These are phyloP conservation scores for Sinosuthora webbiana DNA, from an alignment of 2,113 vertebrate genomes.

Conservation along the genomic window DNA sequence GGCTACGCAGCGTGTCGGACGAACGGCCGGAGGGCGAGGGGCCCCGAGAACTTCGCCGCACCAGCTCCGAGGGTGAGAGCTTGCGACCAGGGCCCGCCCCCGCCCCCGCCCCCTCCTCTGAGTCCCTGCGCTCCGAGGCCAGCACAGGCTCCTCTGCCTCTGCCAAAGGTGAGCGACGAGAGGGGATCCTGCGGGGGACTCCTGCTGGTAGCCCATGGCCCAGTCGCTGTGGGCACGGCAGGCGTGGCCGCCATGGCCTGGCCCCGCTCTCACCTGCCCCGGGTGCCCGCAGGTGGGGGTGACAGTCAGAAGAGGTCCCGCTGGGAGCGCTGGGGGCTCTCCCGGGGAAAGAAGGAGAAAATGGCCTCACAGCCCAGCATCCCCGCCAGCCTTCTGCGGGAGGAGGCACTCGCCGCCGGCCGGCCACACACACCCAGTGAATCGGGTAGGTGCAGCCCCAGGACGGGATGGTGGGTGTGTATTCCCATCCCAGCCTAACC, in stretches of 20 bases:
- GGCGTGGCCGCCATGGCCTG: rapidly evolving
- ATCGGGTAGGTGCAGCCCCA: constrained; percentile 76
- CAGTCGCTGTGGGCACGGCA: rapidly evolving
- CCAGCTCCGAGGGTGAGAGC: constrained; percentile 87
- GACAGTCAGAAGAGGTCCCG: constrained; percentile 72
- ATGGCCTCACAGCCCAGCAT: constrained; percentile 88
- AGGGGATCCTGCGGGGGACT: too few species aligned
- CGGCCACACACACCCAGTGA: constrained; percentile 81
- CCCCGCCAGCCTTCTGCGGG: constrained; percentile 81
- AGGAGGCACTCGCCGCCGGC: constrained; percentile 76
- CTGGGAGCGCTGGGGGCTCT: constrained; percentile 93
- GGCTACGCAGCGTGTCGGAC: constrained; percentile 79
- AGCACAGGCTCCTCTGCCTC: constrained; percentile 78
- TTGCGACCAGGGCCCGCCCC: constrained; percentile 74
- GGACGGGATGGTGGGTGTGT: rapidly evolving
- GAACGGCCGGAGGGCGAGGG: constrained; percentile 8
- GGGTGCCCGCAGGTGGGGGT: not conserved
- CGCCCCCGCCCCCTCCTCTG: constrained; percentile 82
- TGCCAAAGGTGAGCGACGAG: constrained; percentile 45
- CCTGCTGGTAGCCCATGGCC: rapidly evolving
- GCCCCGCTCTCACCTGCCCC: not conserved
- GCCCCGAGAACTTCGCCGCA: constrained; percentile 68
- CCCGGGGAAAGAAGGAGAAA: constrained; percentile 84
- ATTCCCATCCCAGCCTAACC: not conserved
- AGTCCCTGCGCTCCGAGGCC: constrained; percentile 90